phyloP scores from a whole-genome alignment of 30 jellyfish, hydroid and myxozoan genomes.

The Turritopsis dohrnii region DNA sequence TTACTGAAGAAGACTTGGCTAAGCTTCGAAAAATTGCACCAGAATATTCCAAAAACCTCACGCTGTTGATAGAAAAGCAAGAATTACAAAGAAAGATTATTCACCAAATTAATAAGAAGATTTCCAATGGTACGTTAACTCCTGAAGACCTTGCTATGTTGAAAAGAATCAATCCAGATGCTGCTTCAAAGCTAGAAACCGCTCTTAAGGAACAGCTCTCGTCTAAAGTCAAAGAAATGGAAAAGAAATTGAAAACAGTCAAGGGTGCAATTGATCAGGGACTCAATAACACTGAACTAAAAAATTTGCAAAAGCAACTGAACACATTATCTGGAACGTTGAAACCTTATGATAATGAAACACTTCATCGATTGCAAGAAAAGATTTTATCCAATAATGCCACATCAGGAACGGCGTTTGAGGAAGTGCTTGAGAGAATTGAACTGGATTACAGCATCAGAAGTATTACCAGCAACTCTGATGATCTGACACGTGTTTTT shows the following conservation, averaged over 20 bases:
- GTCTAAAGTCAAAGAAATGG: slow-evolving; percentile 69
- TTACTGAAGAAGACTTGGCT: slow-evolving; percentile 49
- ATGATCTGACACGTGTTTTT: slow-evolving; percentile 42
- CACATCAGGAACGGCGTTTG: slow-evolving; percentile 53
- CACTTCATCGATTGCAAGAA: slow-evolving; percentile 47
- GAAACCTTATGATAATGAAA: slow-evolving; percentile 41
- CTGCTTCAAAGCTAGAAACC: slow-evolving; percentile 61
- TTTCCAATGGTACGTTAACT: slow-evolving; percentile 44
- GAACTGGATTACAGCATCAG: slow-evolving; percentile 60
- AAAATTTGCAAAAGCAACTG: slow-evolving; percentile 45
- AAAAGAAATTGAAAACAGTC: slow-evolving; percentile 51
- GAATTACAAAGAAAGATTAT: slow-evolving; percentile 22
- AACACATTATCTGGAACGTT: slow-evolving; percentile 31
- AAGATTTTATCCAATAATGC: slow-evolving; percentile 39
- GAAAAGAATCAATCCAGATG: slow-evolving; percentile 53
- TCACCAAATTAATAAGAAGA: slow-evolving; percentile 31
- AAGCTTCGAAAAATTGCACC: slow-evolving; percentile 49
- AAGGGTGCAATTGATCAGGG: slow-evolving; percentile 54
- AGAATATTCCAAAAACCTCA: slow-evolving; percentile 38
- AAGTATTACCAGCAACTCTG: slow-evolving; percentile 61
- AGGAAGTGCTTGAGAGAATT: slow-evolving; percentile 58
- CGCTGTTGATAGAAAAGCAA: slow-evolving; percentile 16
- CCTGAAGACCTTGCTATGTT: slow-evolving; percentile 49
- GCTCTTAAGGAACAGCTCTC: slow-evolving; percentile 77
- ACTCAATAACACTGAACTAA: slow-evolving; percentile 31